Conservation (phyloP, 2,797 vertebrate genomes). For the Australoheros facetus region DNA sequence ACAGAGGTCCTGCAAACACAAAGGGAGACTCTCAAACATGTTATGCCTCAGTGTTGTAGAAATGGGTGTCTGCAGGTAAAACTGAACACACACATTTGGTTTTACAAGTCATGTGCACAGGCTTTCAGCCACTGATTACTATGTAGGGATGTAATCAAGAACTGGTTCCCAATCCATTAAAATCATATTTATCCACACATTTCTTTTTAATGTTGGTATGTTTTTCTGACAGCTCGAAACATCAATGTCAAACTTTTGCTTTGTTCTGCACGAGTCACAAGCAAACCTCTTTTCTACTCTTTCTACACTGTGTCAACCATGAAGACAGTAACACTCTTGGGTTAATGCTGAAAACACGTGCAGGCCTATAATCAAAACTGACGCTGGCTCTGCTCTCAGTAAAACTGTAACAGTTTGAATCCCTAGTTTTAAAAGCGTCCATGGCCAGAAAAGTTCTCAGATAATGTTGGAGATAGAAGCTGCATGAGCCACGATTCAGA, state of each 20-base stretch:
- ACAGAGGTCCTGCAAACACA: conserved; percentile 42
- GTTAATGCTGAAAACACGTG: neutral
- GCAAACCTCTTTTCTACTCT: neutral
- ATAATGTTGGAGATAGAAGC: neutral
- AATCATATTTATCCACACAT: neutral
- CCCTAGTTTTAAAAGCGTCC: neutral
- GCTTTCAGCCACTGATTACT: neutral
- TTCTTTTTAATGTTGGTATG: neutral
- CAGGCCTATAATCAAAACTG: neutral
- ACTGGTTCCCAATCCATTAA: neutral
- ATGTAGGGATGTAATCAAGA: neutral
- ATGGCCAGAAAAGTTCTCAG: neutral
- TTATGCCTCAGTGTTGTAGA: neutral
- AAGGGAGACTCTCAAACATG: conserved; percentile 10
- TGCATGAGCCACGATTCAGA: neutral
- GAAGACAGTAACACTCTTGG: neutral
- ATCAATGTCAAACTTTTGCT: no score
- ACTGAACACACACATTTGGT: neutral
- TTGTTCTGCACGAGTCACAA: neutral
- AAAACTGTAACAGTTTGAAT: neutral
- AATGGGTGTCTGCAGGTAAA: neutral
- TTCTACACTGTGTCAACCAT: neutral
- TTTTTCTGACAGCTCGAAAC: neutral
- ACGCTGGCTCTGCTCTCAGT: neutral
- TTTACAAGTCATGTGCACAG: neutral